These are phyloP conservation scores for Yponomeuta evonymella DNA, from an alignment of 2,888 invertebrate species.

Conservation along the genomic window DNA sequence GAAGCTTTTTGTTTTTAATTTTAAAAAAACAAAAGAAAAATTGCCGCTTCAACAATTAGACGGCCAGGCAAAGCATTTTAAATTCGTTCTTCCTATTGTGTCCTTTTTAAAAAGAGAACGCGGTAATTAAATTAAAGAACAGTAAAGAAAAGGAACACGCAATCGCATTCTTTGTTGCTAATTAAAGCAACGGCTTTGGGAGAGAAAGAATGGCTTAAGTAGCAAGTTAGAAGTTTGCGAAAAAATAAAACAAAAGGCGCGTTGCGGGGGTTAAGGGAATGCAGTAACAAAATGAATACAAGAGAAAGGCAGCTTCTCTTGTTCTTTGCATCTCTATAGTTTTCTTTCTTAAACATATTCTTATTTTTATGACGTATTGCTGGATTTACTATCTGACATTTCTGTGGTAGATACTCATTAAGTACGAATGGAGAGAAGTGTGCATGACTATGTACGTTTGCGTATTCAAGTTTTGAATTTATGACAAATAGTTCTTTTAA, in stretches of 20 bases:
- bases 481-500: neutral
- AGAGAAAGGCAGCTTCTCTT: too few relatives aligned
- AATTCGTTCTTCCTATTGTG: neutral
- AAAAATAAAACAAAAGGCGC: constrained; percentile 50
- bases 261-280: constrained; percentile 55
- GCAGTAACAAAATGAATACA: constrained; percentile 30
- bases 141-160: constrained; percentile 60
- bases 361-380: too few relatives aligned
- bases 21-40: neutral
- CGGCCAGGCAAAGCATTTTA: neutral
- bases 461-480: constrained; percentile 53
- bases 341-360: too few relatives aligned
- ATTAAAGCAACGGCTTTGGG: constrained; percentile 67
- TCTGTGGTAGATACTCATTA: neutral
- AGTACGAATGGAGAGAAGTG: constrained; percentile 50
- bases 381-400: neutral
- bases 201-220: constrained; percentile 68
- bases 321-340: too few relatives aligned
- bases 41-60: neutral
- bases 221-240: constrained; percentile 60
- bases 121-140: constrained; percentile 69
- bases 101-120: constrained; percentile 15
- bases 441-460: constrained; percentile 61
- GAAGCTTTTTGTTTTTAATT: neutral
- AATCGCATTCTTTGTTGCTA: constrained; percentile 69